phyloP scores from a whole-genome alignment of 2,113 vertebrate genomes.

The Callorhinus ursinus region DNA sequence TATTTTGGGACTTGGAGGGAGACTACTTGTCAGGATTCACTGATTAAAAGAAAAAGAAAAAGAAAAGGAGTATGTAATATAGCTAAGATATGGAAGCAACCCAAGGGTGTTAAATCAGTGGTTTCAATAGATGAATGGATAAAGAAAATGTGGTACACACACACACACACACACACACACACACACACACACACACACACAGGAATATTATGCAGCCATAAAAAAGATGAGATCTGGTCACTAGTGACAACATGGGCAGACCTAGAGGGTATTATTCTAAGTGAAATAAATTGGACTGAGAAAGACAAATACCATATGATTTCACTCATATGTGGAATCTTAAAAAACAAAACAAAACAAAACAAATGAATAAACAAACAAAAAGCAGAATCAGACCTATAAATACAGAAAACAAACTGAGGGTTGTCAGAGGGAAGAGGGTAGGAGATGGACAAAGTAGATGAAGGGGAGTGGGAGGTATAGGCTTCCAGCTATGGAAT shows the following conservation, averaged over 20 bases:
- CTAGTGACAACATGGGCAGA: background rate
- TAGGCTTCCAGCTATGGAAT: background rate
- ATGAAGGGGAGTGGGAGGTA: background rate
- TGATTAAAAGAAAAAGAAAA: background rate
- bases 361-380: background rate
- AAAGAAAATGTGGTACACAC: background rate
- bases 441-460: background rate
- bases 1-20: constrained; percentile 33
- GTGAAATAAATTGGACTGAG: background rate
- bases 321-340: background rate
- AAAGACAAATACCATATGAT: background rate
- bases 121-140: background rate
- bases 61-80: background rate
- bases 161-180: background rate
- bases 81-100: background rate
- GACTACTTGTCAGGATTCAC: constrained; percentile 30
- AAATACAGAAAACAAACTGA: background rate
- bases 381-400: background rate
- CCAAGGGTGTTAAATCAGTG: background rate
- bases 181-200: background rate
- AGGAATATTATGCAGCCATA: background rate
- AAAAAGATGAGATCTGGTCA: background rate
- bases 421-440: background rate
- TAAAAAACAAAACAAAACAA: background rate
- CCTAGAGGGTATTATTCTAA: background rate